phyloP scores from a whole-genome alignment of 2,888 invertebrate species.

The Metallyticus violacea region DNA sequence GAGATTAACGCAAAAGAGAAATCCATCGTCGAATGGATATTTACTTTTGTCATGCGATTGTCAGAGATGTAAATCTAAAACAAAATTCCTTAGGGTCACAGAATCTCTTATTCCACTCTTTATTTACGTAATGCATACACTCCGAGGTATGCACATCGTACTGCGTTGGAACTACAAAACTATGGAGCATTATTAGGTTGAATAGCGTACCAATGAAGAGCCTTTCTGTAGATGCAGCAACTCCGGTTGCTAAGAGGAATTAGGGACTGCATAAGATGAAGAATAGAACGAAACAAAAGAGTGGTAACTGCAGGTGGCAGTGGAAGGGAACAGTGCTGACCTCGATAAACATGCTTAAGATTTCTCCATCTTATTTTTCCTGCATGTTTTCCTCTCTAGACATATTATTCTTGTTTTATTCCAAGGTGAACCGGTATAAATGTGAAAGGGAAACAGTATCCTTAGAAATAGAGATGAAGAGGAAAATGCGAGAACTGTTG shows the following conservation, averaged over 20 bases:
- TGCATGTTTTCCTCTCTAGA: not conserved
- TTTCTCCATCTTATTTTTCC: constrained; percentile 9
- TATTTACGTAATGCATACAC: no score
- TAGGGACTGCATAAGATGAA: not conserved
- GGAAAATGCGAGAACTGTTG: not conserved
- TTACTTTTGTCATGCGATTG: no score
- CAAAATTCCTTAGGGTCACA: no score
- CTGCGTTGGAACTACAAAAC: no score
- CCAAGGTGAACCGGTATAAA: constrained; percentile 9
- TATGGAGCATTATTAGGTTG: no score
- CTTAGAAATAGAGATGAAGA: not conserved
- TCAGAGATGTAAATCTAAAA: no score
- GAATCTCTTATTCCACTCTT: no score
- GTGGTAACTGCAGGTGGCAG: not conserved
- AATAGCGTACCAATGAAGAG: no score
- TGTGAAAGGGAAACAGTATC: not conserved
- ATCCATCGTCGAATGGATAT: no score
- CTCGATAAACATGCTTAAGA: constrained; percentile 18
- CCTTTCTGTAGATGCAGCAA: not conserved
- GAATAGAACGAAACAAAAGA: not conserved
- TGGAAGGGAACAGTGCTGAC: not conserved
- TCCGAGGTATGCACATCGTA: no score
- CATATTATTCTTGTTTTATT: not conserved
- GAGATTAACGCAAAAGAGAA: no score
- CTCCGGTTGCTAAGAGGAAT: not conserved